A percentile compares a stretch with the other conserved stretches of the same genome.
Evolutionary conservation across 1,140 invertebrate species (phyloP).

Genomic region (Lepidurus apus): DNA sequence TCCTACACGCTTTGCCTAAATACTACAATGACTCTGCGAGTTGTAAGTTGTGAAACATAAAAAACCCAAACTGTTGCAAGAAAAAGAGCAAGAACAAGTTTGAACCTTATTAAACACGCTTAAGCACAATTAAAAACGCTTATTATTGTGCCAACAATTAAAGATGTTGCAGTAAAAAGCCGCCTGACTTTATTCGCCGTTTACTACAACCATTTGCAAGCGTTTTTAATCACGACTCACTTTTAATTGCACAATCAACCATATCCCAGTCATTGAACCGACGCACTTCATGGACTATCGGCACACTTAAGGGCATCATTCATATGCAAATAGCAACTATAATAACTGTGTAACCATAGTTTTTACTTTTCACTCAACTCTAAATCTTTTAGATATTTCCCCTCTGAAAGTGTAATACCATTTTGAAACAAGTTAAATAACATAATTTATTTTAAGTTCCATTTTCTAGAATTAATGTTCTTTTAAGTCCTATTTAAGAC

Average conservation of each 20-base stretch:
- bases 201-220: not conserved
- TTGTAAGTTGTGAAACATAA: no score
- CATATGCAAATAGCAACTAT: not conserved
- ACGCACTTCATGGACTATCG: not conserved
- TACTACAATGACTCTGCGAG: no score
- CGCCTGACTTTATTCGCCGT: not conserved
- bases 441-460: no score
- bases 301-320: not conserved
- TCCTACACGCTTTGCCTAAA: no score
- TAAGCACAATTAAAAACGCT: not conserved
- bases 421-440: no score
- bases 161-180: not conserved
- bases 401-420: no score
- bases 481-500: no score
- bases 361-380: not conserved
- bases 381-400: not conserved
- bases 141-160: not conserved
- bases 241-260: conserved; percentile 4
- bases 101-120: not conserved
- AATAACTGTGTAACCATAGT: not conserved
- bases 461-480: no score
- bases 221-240: not conserved
- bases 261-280: not conserved
- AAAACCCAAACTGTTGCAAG: no score
- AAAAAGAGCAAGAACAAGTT: no score